Percentiles rank a stretch among this genome's conserved stretches.
phyloP scores from a whole-genome alignment of 1,140 invertebrate genomes.

The Drosophila ohnishii region DNA sequence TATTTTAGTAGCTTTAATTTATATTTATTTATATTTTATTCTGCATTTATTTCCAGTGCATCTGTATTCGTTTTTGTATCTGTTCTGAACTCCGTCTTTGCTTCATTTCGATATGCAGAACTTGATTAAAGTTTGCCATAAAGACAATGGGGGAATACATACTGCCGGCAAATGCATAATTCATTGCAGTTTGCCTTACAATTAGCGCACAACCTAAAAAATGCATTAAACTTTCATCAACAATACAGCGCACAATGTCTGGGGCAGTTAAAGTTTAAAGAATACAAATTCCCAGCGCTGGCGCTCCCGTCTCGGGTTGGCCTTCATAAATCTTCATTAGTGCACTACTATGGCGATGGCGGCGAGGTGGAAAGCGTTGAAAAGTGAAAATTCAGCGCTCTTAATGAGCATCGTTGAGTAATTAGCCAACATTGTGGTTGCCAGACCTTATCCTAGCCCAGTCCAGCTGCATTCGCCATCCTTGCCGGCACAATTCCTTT shows the following conservation, averaged over 20 bases:
- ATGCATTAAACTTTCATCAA: constrained; percentile 74
- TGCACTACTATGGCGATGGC: constrained; percentile 23
- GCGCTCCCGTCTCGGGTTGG: constrained; percentile 34
- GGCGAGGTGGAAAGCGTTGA: constrained; percentile 70
- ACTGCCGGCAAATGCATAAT: constrained; percentile 71
- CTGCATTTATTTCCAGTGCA: neutral
- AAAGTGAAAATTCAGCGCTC: constrained; percentile 78
- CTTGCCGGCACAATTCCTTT: constrained; percentile 45
- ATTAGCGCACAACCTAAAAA: constrained; percentile 72
- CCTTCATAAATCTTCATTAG: constrained; percentile 79
- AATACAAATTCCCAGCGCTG: constrained; percentile 44
- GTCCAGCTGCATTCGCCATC: constrained; percentile 13
- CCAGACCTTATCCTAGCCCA: constrained; percentile 26
- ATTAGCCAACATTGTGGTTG: constrained; percentile 78
- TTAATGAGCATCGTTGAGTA: constrained; percentile 79
- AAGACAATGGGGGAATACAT: constrained; percentile 56
- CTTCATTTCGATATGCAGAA: constrained; percentile 73
- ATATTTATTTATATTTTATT: no score
- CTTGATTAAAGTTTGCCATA: constrained; percentile 74
- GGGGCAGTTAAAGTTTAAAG: constrained; percentile 57
- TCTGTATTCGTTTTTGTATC: constrained; percentile 33
- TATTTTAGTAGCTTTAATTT: no score
- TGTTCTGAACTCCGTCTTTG: constrained; percentile 15
- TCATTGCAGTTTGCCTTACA: constrained; percentile 75
- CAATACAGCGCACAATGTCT: constrained; percentile 51